Percentiles rank a stretch among this genome's conserved stretches.
phyloP scores from a whole-genome alignment of 2,888 invertebrate species.

The Melieria picta region DNA sequence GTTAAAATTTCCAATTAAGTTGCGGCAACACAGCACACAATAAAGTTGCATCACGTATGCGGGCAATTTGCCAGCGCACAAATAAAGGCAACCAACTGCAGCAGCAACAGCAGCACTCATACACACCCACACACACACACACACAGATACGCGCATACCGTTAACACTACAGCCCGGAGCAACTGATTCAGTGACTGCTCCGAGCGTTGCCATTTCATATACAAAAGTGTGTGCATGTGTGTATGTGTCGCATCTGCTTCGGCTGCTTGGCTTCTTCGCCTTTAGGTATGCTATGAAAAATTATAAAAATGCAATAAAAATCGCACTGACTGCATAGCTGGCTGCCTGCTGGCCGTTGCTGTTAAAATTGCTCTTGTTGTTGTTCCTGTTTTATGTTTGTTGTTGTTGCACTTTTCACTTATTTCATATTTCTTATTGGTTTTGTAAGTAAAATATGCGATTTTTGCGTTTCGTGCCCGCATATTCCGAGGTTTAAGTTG shows the following conservation, averaged over 20 bases:
- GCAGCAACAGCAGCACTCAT: constrained; percentile 13
- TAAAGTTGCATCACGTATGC: constrained; percentile 58
- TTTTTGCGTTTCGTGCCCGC: too few species aligned
- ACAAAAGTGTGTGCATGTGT: constrained; percentile 10
- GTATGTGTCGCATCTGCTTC: constrained; percentile 4
- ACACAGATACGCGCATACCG: background rate
- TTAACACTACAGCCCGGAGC: background rate
- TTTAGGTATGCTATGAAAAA: background rate
- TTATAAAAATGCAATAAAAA: too few species aligned
- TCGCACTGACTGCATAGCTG: too few species aligned
- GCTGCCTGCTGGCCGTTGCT: too few species aligned
- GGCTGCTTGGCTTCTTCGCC: constrained; percentile 6
- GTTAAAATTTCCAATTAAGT: constrained; percentile 59
- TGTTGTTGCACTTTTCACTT: constrained; percentile 38
- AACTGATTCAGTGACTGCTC: background rate
- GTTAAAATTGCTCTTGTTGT: background rate
- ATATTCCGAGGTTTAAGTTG: too few species aligned
- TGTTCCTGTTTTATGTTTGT: constrained; percentile 24
- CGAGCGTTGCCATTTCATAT: too few species aligned
- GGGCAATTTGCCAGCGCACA: constrained; percentile 57
- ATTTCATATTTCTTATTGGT: too few species aligned
- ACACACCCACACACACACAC: background rate
- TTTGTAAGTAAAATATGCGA: too few species aligned
- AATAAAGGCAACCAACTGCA: constrained; percentile 10
- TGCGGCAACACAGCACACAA: constrained; percentile 44